Evolutionary conservation across 2,888 invertebrate species (phyloP).

Genomic region (Caenorhabditis parvicauda): DNA sequence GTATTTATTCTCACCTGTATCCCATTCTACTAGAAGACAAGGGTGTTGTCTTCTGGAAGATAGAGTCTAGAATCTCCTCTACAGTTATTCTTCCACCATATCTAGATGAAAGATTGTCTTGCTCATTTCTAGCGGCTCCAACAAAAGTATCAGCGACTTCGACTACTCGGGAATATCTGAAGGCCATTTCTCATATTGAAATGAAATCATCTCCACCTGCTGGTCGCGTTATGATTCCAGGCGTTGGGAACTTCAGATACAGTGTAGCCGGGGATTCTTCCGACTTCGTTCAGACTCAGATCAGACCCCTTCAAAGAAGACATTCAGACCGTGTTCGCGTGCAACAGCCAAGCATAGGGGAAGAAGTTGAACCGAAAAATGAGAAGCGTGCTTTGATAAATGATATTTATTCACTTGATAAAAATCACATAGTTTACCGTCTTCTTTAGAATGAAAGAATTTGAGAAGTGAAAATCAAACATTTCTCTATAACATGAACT

Average conservation of each 20-base stretch:
- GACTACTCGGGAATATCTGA: constrained; percentile 51
- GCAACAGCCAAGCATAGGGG: neutral
- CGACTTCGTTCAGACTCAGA: constrained; percentile 14
- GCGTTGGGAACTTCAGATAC: constrained; percentile 58
- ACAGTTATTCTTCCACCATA: constrained; percentile 69
- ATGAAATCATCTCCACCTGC: too few relatives aligned
- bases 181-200: neutral
- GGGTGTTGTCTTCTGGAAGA: constrained; percentile 77
- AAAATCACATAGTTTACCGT: too few relatives aligned
- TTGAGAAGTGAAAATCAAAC: too few relatives aligned
- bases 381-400: too few relatives aligned
- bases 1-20: neutral
- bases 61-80: constrained; percentile 88
- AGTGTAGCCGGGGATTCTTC: constrained; percentile 55
- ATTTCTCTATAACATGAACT: too few relatives aligned
- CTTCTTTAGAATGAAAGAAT: too few relatives aligned
- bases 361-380: neutral
- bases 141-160: constrained; percentile 63
- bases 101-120: constrained; percentile 34
- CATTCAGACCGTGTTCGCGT: neutral
- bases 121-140: constrained; percentile 40
- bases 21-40: constrained; percentile 44
- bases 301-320: constrained; percentile 19
- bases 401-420: too few relatives aligned
- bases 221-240: constrained; percentile 53